These are phyloP conservation scores for Toxonevra muliebris DNA, from an alignment of 2,888 invertebrate genomes.

Conservation along the genomic window DNA sequence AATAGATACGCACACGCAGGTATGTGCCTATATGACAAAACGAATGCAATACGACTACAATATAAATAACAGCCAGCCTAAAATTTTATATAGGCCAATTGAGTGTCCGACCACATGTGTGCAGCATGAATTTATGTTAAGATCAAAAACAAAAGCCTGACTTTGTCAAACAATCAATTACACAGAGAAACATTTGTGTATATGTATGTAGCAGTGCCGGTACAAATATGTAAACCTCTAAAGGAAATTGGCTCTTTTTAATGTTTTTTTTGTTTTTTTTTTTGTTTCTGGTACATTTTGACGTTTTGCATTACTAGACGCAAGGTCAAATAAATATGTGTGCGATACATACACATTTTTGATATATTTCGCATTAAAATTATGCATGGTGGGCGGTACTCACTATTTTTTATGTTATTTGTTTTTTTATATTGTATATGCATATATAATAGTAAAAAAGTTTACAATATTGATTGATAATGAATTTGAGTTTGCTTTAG, in stretches of 20 bases:
- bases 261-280: no score
- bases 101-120: not conserved
- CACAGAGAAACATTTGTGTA: no score
- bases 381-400: not conserved
- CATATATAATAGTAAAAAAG: not conserved
- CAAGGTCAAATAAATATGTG: slow-evolving; percentile 6
- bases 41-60: not conserved
- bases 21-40: no score
- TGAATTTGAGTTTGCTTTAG: not conserved
- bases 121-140: not conserved
- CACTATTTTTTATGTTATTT: not conserved
- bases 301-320: not conserved
- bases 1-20: not conserved
- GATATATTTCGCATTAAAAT: not conserved
- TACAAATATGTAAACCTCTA: no score
- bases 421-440: no score
- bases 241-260: no score
- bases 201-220: no score
- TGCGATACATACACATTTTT: not conserved
- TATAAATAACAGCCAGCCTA: not conserved
- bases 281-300: not conserved
- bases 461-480: not conserved
- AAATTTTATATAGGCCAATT: not conserved
- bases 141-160: not conserved
- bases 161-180: no score